A percentile compares a stretch with the other conserved stretches of the same genome.
Conservation (phyloP, 2,888 invertebrate species). For the Acronicta alni region DNA sequence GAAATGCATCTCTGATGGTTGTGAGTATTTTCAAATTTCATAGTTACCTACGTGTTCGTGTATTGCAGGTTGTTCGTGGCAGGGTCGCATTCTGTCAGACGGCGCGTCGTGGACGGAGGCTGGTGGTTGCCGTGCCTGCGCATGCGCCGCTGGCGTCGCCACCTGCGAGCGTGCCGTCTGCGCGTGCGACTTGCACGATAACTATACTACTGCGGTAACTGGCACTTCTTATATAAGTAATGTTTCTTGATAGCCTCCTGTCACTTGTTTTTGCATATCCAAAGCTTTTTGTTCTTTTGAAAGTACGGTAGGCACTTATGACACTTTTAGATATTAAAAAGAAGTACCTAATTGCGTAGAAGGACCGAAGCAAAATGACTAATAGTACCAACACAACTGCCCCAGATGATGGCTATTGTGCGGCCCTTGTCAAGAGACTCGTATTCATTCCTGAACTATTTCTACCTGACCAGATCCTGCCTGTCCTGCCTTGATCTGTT, state of each 20-base stretch:
- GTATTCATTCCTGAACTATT: background rate
- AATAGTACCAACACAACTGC: no score
- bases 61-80: constrained; percentile 92
- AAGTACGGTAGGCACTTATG: no score
- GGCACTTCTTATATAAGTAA: background rate
- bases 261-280: no score
- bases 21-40: no score
- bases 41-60: background rate
- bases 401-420: background rate
- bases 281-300: no score
- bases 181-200: constrained; percentile 89
- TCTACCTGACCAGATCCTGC: no score
- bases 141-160: constrained; percentile 90
- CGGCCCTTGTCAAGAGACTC: background rate
- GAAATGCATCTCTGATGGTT: no score
- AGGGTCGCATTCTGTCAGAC: constrained; percentile 90
- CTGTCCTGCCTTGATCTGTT: background rate
- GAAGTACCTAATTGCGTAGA: no score
- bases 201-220: constrained; percentile 69
- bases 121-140: constrained; percentile 84
- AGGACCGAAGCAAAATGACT: no score
- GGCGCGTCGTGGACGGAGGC: constrained; percentile 88
- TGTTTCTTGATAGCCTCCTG: no score
- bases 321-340: no score
- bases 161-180: constrained; percentile 92